Base-by-base conservation (phyloP, 92 coral and sea anemone genomes). In the Epizoanthus ramosus region DNA sequence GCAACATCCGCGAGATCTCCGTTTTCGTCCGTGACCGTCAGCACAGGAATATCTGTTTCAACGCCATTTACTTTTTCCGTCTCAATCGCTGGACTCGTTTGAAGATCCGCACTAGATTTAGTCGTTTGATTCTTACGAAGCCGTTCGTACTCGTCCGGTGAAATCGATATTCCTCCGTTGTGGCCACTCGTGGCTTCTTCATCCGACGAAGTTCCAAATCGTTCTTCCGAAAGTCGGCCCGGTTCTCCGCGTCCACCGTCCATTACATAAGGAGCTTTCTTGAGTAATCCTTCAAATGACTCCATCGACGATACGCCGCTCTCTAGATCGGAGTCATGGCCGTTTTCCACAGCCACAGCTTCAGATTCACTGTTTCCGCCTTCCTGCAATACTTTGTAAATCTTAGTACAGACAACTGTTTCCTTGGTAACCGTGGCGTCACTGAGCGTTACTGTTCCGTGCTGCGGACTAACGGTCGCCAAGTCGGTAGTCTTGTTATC, bases 291-390 rank as follows among this genome's bases (percentile, higher is more conserved):
- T 57, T 93, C 98, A 35, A 93, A 89, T 17, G 98, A 93, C 71
- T 93, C 98, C 98, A 93, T 93, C 18, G 98, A 93, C 3, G 98
- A 93, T 13, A 93, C 98, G 2, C 98, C 98, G 57, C 98, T 93
- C 69, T 93, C 97, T 68, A 89, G 66, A 73, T 93, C 98, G 50
- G 94, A 93, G 47, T 91, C 95, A 41, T 16, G 80, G 43, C 82
- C 82, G 82, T 77, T 61, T 21, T 77, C 82, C 63, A 25, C 71
- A 39, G 52, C 58, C 31, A 39, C 81, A 35, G 47, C 81, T 76
- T 77, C 82, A 35, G 71, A 10, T 5, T 50, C 43, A 37, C 54
- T 50, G 45, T 14, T 39, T 61, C 82, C 45, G 58, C 43, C 13
- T 61, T 77, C 6, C 18, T 77, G 37, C 41, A 60, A 24, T 2